Percentiles rank a stretch among this genome's conserved stretches.
phyloP scores from a whole-genome alignment of 2,797 vertebrate species.

The Propithecus perrieri region DNA sequence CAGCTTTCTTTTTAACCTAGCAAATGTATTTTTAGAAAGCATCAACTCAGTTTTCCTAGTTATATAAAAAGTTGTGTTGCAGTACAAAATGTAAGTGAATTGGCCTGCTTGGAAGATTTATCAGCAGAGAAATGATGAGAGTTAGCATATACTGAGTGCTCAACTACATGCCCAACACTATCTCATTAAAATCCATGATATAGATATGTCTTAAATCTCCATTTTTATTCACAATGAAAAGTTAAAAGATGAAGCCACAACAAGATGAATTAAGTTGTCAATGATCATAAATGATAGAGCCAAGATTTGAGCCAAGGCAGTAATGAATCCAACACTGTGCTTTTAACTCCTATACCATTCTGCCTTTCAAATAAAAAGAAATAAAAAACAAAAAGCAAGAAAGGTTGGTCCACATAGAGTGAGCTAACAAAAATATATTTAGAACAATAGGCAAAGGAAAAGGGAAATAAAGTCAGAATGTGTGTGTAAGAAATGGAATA shows the following conservation, averaged over 20 bases:
- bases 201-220: not conserved
- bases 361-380: not conserved
- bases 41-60: not conserved
- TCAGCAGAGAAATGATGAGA: not conserved
- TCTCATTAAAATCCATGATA: not conserved
- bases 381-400: not conserved
- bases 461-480: not conserved
- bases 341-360: not conserved
- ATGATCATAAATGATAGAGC: not conserved
- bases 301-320: not conserved
- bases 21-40: constrained; percentile 12
- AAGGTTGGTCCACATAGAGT: not conserved
- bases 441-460: not conserved
- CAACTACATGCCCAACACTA: too few relatives aligned
- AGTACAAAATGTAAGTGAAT: not conserved
- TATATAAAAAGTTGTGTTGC: not conserved
- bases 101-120: not conserved
- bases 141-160: not conserved
- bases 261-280: not conserved
- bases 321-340: not conserved
- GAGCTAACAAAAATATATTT: not conserved
- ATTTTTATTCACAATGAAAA: not conserved
- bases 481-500: not conserved
- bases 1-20: constrained; percentile 20
- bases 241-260: not conserved